Evolutionary conservation across 2,113 vertebrate species (phyloP), one percentile per base, ranked within the genome.

Genomic region (Formicarius rufipectus): DNA sequence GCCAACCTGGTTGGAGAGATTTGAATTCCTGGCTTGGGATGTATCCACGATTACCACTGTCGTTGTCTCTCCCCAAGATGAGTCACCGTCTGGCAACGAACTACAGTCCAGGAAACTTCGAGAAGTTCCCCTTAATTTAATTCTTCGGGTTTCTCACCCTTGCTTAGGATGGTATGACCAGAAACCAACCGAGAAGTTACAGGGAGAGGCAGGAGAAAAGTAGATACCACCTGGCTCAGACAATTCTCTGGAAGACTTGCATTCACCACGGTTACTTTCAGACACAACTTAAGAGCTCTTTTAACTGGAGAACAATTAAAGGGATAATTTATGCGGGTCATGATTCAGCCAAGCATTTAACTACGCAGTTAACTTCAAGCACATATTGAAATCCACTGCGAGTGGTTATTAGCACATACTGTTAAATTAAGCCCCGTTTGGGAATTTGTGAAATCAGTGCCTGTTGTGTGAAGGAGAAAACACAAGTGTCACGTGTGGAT

Each of bases 71-170:
- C 76, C 96, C 39, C 31, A 81, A 56, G 9, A 3, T 93, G 89
- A 96, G 58, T 95, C 95, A 95, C 69, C 85, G 86, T 58, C 68
- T 95, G 90, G 96, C 93, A 95, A 53, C 0, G 2, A 93, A 63
- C 47, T 68, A 9, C 42, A 72, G 86, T 66, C 86, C 83, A 94
- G 66, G 23, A 87, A 89, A 75, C 80, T 76, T 94, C 86, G 69
- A 20, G 72, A 76, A 82, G 72, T 84, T 94, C 60, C 79, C 64
- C 25, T 81, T 72, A 77, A 84, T 92, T 78, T 79, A 86, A 79
- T 90, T 92, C 76, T 92, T 94, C 6, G 30, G 73, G 60, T 81
- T 96, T 97, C 95, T 95, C 90, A 93, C 84, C 63, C 76, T 76
- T 1, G 0, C 96, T 89, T 79, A 79, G 66, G 80, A 68, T 56